A percentile compares a stretch with the other conserved stretches of the same genome.
Conservation (phyloP, 2,888 invertebrate genomes). For the Caenorhabditis virilis region DNA sequence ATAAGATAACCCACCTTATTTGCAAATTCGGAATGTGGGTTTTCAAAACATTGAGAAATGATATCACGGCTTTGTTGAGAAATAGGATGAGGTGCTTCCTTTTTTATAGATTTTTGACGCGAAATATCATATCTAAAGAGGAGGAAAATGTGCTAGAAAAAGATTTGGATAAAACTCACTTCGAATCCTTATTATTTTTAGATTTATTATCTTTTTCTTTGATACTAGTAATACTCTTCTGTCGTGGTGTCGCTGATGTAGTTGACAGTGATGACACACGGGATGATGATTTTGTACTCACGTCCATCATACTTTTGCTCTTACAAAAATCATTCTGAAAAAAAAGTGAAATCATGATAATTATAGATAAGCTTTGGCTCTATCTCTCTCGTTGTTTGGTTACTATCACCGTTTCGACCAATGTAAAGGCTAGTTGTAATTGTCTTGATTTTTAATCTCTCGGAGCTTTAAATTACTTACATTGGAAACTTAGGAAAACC, state of each 20-base stretch:
- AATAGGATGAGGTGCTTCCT: constrained; percentile 51
- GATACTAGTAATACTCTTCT: constrained; percentile 41
- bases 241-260: constrained; percentile 20
- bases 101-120: constrained; percentile 46
- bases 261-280: constrained; percentile 20
- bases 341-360: no score
- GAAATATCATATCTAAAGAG: constrained; percentile 29
- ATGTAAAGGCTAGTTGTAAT: no score
- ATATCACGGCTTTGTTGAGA: constrained; percentile 52
- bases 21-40: constrained; percentile 65
- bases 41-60: constrained; percentile 62
- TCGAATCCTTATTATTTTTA: constrained; percentile 26
- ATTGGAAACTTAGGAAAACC: no score
- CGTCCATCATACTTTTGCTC: constrained; percentile 43
- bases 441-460: no score
- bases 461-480: no score
- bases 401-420: no score
- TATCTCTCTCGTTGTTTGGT: no score
- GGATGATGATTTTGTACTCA: constrained; percentile 22
- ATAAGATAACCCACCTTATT: constrained; percentile 46
- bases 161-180: constrained; percentile 1
- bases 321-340: constrained; percentile 33
- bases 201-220: constrained; percentile 29
- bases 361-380: no score
- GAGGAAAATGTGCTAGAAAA: background rate